Evolutionary conservation across 2,113 vertebrate species (phyloP).

Genomic region (Pseudorasbora parva): DNA sequence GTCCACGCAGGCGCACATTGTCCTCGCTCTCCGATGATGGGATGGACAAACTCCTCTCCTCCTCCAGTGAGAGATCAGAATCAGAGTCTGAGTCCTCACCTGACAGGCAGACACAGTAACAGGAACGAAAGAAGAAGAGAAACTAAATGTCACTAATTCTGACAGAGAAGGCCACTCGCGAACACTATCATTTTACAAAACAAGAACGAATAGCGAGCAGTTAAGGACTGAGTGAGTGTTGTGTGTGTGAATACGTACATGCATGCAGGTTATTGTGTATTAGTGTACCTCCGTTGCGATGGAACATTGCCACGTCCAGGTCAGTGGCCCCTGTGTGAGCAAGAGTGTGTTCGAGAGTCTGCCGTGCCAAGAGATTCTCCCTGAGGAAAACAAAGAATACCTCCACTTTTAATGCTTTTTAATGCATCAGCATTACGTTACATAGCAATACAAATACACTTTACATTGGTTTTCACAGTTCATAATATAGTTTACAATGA

Average conservation of each 20-base stretch:
- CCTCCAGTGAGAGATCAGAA: conserved; percentile 94
- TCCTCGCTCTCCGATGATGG: conserved; percentile 96
- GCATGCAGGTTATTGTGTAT: conserved; percentile 32
- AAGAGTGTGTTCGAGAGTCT: conserved; percentile 88
- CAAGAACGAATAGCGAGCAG: neutral
- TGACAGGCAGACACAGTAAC: conserved; percentile 56
- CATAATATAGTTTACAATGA: neutral
- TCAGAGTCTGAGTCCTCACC: conserved; percentile 94
- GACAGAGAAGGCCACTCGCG: neutral
- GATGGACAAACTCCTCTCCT: conserved; percentile 94
- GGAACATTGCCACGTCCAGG: conserved; percentile 97
- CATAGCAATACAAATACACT: neutral
- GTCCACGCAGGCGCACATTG: conserved; percentile 88
- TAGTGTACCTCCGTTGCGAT: conserved; percentile 88
- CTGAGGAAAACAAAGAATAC: conserved; percentile 66
- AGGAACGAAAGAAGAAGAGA: too few relatives aligned
- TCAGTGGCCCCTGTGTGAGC: conserved; percentile 91
- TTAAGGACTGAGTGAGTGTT: neutral
- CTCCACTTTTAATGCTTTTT: conserved; percentile 1
- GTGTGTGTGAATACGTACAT: conserved; percentile 33
- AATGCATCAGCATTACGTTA: neutral
- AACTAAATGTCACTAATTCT: neutral
- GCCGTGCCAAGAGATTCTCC: conserved; percentile 88
- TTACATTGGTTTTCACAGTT: neutral
- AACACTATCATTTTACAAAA: neutral